Evolutionary conservation across 1,140 invertebrate genomes (phyloP).

Genomic region (Lepeophtheirus salmonis): DNA sequence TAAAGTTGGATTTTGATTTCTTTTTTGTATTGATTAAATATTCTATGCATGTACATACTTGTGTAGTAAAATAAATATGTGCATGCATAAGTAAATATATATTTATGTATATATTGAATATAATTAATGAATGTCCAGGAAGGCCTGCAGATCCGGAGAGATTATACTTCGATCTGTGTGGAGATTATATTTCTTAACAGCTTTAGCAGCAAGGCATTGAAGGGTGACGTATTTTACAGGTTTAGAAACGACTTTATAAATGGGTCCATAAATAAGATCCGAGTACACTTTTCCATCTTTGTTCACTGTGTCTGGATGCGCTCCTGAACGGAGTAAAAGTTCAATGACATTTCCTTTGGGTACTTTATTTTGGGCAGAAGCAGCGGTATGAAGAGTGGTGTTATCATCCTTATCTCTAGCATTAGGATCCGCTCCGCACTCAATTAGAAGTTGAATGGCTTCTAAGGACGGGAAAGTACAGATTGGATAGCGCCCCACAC

Average conservation of each 20-base stretch:
- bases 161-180: neutral
- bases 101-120: too few relatives aligned
- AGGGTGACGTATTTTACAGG: slow-evolving; percentile 55
- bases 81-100: too few relatives aligned
- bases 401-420: slow-evolving; percentile 53
- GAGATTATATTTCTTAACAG: slow-evolving; percentile 40
- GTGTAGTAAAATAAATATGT: too few relatives aligned
- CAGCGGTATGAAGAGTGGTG: slow-evolving; percentile 58
- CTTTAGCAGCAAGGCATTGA: slow-evolving; percentile 55
- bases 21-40: too few relatives aligned
- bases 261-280: slow-evolving; percentile 40
- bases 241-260: slow-evolving; percentile 45
- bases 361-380: slow-evolving; percentile 35
- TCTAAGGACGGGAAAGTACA: slow-evolving; percentile 51
- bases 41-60: too few relatives aligned
- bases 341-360: slow-evolving; percentile 39
- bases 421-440: slow-evolving; percentile 60
- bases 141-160: neutral
- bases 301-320: slow-evolving; percentile 72
- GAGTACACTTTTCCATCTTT: slow-evolving; percentile 52
- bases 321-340: slow-evolving; percentile 50
- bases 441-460: slow-evolving; percentile 52
- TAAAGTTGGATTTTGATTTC: too few relatives aligned
- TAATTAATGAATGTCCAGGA: neutral
- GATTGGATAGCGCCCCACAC: slow-evolving; percentile 44